Evolutionary conservation across 2,888 invertebrate genomes (phyloP).

Genomic region (Tenthredo scrophulariae): DNA sequence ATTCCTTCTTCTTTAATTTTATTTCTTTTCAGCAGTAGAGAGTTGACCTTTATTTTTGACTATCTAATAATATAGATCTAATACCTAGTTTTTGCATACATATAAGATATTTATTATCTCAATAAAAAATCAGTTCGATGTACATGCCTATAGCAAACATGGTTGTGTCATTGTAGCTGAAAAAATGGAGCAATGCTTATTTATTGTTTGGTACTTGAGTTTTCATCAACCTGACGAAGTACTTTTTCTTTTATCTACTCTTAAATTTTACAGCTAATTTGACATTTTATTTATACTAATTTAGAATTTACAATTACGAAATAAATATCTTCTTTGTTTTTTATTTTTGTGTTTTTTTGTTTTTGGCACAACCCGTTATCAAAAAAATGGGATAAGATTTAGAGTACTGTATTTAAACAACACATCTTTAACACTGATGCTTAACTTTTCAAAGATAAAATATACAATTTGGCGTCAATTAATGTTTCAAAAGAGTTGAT

Average conservation of each 20-base stretch:
- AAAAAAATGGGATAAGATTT: conserved; percentile 43
- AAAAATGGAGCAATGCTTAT: conserved; percentile 60
- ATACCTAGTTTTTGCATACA: conserved; percentile 43
- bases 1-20: neutral
- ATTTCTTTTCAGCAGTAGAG: conserved; percentile 17
- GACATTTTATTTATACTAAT: conserved; percentile 56
- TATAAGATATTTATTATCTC: conserved; percentile 53
- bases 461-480: neutral
- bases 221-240: conserved; percentile 55
- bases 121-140: conserved; percentile 66
- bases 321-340: conserved; percentile 48
- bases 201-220: conserved; percentile 58
- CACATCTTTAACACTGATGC: neutral
- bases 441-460: neutral
- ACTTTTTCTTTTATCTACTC: conserved; percentile 47
- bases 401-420: conserved; percentile 37
- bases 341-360: neutral
- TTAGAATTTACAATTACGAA: conserved; percentile 57
- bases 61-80: conserved; percentile 47
- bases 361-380: conserved; percentile 58
- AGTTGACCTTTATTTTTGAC: conserved; percentile 33
- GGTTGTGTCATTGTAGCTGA: conserved; percentile 57
- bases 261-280: conserved; percentile 55
- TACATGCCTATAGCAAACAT: conserved; percentile 59
- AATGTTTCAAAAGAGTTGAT: neutral